These are phyloP conservation scores for Corynorhinus townsendii DNA, from an alignment of 2,113 vertebrate species.

Conservation along the genomic window DNA sequence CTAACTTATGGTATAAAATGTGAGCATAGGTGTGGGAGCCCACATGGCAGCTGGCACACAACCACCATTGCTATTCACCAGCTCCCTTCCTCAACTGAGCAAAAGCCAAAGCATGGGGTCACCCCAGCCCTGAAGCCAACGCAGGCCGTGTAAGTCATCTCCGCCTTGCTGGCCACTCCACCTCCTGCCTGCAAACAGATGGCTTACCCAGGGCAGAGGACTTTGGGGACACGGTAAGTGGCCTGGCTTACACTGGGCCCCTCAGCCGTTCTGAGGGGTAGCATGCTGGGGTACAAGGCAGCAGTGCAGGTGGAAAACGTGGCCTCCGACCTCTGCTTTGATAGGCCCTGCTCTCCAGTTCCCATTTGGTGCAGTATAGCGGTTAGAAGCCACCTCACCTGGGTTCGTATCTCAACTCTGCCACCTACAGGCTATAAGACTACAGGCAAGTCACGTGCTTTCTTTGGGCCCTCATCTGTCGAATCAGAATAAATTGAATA, in stretches of 20 bases:
- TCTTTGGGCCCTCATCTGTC: neutral
- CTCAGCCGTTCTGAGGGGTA: fast-evolving
- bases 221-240: neutral
- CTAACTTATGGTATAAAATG: neutral
- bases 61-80: neutral
- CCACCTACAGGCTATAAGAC: neutral
- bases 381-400: fast-evolving
- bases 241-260: neutral
- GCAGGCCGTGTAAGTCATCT: neutral
- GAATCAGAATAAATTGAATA: neutral
- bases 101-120: neutral
- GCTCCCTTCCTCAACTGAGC: neutral
- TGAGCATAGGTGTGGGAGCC: neutral
- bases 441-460: neutral
- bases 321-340: neutral
- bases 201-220: neutral
- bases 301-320: neutral
- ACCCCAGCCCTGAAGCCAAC: neutral
- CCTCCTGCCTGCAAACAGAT: neutral
- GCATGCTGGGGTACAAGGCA: neutral
- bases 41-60: neutral
- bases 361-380: fast-evolving
- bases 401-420: neutral
- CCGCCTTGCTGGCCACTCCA: neutral
- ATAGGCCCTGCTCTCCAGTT: neutral